Conservation (phyloP, 1,140 invertebrate genomes). For the Eulimnadia texana region DNA sequence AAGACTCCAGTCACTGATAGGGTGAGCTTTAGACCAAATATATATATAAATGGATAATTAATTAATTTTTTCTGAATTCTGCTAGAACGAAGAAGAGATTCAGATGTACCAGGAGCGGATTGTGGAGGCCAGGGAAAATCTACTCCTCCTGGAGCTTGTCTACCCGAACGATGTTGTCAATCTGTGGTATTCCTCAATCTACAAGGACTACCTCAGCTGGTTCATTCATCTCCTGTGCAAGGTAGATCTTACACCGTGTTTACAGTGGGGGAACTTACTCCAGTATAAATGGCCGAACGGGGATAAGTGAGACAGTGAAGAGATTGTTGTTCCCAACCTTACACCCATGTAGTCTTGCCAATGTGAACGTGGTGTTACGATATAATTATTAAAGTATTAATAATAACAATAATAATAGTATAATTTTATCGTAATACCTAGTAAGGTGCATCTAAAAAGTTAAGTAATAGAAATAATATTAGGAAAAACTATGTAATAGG, state of each 20-base stretch:
- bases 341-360: no score
- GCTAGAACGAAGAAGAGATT: conserved; percentile 2
- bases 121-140: neutral
- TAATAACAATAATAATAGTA: no score
- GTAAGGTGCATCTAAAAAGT: no score
- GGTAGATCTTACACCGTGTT: neutral
- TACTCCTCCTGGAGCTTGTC: neutral
- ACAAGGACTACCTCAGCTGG: neutral
- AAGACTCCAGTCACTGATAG: neutral
- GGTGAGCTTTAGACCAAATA: neutral
- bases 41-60: neutral
- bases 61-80: neutral
- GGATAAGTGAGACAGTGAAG: no score
- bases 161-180: neutral
- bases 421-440: no score
- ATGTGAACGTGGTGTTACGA: no score
- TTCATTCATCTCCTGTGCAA: neutral
- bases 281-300: no score
- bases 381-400: no score
- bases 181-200: neutral
- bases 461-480: no score
- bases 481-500: no score
- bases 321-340: no score
- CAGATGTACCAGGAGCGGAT: neutral
- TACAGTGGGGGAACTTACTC: no score